A percentile compares a stretch with the other conserved stretches of the same genome.
phyloP scores from a whole-genome alignment of 1,140 invertebrate genomes.

The Brachionus plicatilis region DNA sequence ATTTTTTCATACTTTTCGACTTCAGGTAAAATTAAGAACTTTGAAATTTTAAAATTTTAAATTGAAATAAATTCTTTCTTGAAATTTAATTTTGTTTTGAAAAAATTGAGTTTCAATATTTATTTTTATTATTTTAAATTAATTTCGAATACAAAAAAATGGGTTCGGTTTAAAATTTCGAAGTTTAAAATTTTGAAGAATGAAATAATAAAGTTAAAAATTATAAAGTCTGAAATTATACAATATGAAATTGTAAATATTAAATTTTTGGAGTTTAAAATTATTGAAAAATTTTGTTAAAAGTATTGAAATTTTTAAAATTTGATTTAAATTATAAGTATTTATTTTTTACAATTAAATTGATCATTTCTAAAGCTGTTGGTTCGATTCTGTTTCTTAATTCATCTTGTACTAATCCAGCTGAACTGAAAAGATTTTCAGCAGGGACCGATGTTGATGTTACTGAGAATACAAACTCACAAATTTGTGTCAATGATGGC shows the following conservation, averaged over 20 bases:
- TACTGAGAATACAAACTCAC: not conserved
- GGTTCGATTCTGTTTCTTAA: slow-evolving; percentile 5
- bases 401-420: not conserved
- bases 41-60: no score
- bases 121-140: not conserved
- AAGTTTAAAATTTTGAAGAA: not conserved
- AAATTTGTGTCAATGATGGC: not conserved
- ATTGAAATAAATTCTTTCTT: no score
- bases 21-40: no score
- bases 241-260: no score
- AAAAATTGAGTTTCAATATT: no score
- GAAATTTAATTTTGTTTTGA: no score
- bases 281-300: no score
- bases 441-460: not conserved
- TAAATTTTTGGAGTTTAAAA: no score
- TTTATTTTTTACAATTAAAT: not conserved
- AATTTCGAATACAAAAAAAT: not conserved
- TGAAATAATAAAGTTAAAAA: no score
- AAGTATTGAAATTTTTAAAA: not conserved
- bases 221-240: no score
- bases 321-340: not conserved
- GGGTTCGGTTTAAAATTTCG: not conserved
- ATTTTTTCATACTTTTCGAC: no score
- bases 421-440: not conserved
- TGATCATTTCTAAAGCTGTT: not conserved